Evolutionary conservation across 2,113 vertebrate species (phyloP).

Genomic region (Callocephalon fimbriatum): DNA sequence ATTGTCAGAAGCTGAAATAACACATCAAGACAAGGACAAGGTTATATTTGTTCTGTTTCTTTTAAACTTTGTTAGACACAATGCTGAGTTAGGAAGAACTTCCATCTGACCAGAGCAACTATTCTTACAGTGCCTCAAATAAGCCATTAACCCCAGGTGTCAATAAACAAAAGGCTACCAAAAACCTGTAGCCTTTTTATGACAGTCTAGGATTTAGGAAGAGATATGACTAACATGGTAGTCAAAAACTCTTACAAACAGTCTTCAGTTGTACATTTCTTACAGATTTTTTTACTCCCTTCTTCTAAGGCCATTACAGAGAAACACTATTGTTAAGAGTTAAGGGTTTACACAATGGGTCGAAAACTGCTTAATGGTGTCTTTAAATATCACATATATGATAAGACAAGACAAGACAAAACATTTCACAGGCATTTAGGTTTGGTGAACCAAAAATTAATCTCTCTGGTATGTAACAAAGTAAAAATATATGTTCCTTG

Average conservation of each 20-base stretch:
- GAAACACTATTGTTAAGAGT: not conserved
- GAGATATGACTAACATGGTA: not conserved
- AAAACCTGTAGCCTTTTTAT: not conserved
- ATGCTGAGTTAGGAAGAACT: not conserved
- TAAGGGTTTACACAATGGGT: not conserved
- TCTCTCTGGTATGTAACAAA: not conserved
- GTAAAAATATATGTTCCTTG: fast-evolving
- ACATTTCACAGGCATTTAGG: not conserved
- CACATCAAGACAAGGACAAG: not conserved
- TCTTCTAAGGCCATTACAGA: not conserved
- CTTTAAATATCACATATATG: not conserved
- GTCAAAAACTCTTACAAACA: not conserved
- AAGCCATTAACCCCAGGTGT: not conserved
- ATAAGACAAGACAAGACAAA: not conserved
- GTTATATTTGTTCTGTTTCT: not conserved
- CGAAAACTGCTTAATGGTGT: not conserved
- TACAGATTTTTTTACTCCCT: not conserved
- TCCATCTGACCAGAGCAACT: not conserved
- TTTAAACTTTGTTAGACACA: not conserved
- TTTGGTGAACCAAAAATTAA: not conserved
- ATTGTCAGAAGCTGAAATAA: not conserved
- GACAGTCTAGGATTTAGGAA: not conserved
- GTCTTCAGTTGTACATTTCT: not conserved
- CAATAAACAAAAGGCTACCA: not conserved
- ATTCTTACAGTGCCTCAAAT: not conserved